These are phyloP conservation scores for Palaemon carinicauda DNA, from an alignment of 1,140 invertebrate species.

Conservation along the genomic window DNA sequence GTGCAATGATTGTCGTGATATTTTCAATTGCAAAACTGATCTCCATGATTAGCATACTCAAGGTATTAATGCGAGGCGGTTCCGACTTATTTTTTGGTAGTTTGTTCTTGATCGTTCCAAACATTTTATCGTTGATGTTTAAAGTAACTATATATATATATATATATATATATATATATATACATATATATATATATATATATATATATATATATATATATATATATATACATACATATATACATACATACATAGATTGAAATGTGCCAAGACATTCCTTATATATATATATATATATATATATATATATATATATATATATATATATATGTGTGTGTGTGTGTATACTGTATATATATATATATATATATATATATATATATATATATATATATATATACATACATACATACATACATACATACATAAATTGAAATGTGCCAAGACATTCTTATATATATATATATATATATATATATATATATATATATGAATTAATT, in stretches of 20 bases:
- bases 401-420: not conserved
- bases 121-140: no score
- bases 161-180: conserved; percentile 20
- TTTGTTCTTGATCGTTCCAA: no score
- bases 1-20: no score
- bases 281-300: no score
- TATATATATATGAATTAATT: not conserved
- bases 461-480: not conserved
- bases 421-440: not conserved
- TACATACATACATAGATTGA: not conserved
- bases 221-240: not conserved
- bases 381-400: not conserved
- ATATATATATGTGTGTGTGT: conserved; percentile 22
- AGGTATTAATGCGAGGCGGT: no score
- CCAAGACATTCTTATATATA: no score
- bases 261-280: no score
- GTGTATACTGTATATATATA: not conserved
- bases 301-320: not conserved
- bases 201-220: not conserved
- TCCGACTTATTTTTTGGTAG: no score
- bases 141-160: not conserved
- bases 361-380: not conserved
- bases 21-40: no score
- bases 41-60: no score
- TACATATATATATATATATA: not conserved